phyloP scores from a whole-genome alignment of 2,888 invertebrate species.

The Amphipyra tragopoginis region DNA sequence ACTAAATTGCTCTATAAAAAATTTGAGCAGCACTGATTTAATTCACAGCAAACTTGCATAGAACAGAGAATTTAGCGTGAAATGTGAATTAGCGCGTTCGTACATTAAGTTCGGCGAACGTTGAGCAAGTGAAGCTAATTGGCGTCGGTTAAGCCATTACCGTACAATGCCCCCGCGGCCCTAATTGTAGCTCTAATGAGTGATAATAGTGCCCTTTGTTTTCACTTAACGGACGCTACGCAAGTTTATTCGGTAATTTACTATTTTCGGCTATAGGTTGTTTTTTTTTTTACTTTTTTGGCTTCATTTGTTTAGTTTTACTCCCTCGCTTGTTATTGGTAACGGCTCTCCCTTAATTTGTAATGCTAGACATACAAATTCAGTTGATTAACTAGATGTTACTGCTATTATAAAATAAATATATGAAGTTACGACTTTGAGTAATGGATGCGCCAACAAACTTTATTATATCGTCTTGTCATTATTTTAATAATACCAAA shows the following conservation, averaged over 20 bases:
- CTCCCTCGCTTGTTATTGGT: not conserved
- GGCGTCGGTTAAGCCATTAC: conserved; percentile 63
- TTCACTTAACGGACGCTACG: conserved; percentile 58
- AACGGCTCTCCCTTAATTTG: not conserved
- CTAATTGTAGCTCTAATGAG: conserved; percentile 74
- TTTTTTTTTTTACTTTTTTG: conserved; percentile 1
- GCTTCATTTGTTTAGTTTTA: not conserved
- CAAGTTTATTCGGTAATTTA: conserved; percentile 41
- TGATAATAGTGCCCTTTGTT: conserved; percentile 72
- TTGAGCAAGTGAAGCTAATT: conserved; percentile 69
- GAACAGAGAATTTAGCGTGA: conserved; percentile 53
- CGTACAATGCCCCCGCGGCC: conserved; percentile 67
- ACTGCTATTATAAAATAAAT: conserved; percentile 18
- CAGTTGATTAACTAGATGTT: conserved; percentile 3
- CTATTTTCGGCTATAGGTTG: conserved; percentile 27
- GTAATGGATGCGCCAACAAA: conserved; percentile 28
- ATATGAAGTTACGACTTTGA: conserved; percentile 17
- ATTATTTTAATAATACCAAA: conserved; percentile 29
- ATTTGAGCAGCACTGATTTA: conserved; percentile 44
- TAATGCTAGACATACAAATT: conserved; percentile 9
- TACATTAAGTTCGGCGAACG: conserved; percentile 45
- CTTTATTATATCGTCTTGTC: conserved; percentile 23
- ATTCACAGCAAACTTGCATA: conserved; percentile 48
- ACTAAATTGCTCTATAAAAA: conserved; percentile 52
- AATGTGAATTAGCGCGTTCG: conserved; percentile 52